Base-by-base conservation (phyloP, 1,140 invertebrate genomes). In the Hyposmocoma kahamanoa region DNA sequence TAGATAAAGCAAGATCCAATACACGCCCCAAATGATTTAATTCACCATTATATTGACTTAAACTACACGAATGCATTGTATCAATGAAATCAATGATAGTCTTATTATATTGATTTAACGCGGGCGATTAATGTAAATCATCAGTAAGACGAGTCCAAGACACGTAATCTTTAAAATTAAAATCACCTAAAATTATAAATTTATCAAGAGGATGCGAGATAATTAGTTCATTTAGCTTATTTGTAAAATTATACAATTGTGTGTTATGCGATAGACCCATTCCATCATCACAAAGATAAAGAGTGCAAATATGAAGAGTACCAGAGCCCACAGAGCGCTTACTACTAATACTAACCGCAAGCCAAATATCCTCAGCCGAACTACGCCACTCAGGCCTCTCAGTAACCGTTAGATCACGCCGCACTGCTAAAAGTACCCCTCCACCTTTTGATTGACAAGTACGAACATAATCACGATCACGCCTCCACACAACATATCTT, bases 301-400 rank as follows among this genome's bases (percentile, higher is more conserved):
- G 8, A n/a, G 15, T 15, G 18, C 32, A 36, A 15, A 36, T 36
- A 15, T 36, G 10, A 3, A 36, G 8, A 15, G 8, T 13, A 17
- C 18, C 18, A 10, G n/a, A 15, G 32, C 15, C 15, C 32, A 17
- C 8, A 36, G 32, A 15, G 2, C 32, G 5, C 5, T 3, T 3
- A 13, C 32, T 3, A 8, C 32, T 8, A 8, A 34, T 10, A 34
- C 8, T 36, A 36, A 36, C 18, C 2, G 32, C 18, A 17, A 52
- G 1, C 50, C 53, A 56, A 5, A 50, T 1, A 42, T 56, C 47
- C 20, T 53, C 46, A 15, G 49, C 22, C 4, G 15, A 21, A 34
- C n/a, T 38, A 2, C 24, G 11, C 42, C 42, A 56, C 4, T 41
- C 19, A 2, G 6, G 8, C 11, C 17, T 32, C 0, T 11, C 0